Evolutionary conservation across 30 jellyfish, hydroid and myxozoan species (phyloP).

Genomic region (Catostylus mosaicus): DNA sequence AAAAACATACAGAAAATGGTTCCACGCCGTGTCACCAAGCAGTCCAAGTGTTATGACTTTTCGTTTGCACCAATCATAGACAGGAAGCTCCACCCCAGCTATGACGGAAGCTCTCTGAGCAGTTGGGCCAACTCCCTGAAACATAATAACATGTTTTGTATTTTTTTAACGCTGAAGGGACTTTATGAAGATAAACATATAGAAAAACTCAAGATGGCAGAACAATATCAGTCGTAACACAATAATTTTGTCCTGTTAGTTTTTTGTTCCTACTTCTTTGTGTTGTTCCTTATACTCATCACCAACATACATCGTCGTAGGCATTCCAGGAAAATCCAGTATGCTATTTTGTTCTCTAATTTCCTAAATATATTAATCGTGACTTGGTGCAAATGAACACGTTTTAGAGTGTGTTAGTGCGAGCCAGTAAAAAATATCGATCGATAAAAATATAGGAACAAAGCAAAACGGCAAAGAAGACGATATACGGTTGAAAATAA

Average conservation of each 20-base stretch:
- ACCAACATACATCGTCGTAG: too few species aligned
- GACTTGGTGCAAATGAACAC: too few species aligned
- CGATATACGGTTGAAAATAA: too few species aligned
- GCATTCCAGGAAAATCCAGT: too few species aligned
- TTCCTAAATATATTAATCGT: too few species aligned
- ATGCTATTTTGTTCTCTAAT: too few species aligned
- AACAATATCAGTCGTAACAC: background rate
- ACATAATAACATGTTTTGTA: background rate
- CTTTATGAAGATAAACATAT: background rate
- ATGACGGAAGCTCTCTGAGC: slow-evolving; percentile 95
- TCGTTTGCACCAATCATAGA: slow-evolving; percentile 82
- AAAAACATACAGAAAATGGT: slow-evolving; percentile 79
- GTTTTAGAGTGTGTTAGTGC: too few species aligned
- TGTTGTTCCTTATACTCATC: too few species aligned
- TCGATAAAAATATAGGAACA: too few species aligned
- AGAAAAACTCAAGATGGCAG: background rate
- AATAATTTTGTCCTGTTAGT: background rate
- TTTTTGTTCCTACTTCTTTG: too few species aligned
- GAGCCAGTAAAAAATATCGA: too few species aligned
- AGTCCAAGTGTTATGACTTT: slow-evolving; percentile 29
- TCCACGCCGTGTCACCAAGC: slow-evolving; percentile 77
- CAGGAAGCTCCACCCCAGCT: slow-evolving; percentile 93
- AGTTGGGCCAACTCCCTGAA: slow-evolving; percentile 97
- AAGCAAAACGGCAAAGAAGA: too few species aligned
- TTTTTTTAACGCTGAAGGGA: background rate